Conservation (phyloP, 2,113 vertebrate genomes). For the Amblyornis subalaris region DNA sequence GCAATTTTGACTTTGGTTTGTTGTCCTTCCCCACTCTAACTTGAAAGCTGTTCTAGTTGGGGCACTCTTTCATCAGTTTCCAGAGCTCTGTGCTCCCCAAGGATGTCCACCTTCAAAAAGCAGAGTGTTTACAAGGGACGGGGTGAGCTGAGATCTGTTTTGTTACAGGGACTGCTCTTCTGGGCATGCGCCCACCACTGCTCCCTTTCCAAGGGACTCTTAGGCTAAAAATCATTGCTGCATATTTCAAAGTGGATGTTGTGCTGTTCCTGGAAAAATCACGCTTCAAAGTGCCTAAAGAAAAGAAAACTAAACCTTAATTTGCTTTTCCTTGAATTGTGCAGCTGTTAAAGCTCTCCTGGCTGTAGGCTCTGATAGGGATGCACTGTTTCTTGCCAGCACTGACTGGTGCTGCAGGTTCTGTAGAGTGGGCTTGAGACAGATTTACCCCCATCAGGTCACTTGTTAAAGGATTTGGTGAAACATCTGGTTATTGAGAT, state of each 20-base stretch:
- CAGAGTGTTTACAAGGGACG: background rate
- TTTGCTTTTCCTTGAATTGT: background rate
- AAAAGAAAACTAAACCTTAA: background rate
- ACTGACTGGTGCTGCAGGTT: background rate
- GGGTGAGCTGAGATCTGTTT: background rate
- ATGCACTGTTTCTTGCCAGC: background rate
- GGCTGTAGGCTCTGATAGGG: background rate
- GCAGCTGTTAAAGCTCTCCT: background rate
- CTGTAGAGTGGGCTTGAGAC: background rate
- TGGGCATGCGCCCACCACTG: background rate
- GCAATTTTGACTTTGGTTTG: background rate
- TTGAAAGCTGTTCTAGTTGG: background rate
- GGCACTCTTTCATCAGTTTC: background rate
- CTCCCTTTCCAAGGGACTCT: background rate
- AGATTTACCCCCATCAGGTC: background rate
- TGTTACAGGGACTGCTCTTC: background rate
- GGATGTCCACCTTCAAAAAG: background rate
- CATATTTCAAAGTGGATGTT: background rate
- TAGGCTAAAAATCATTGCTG: background rate
- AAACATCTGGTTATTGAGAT: background rate
- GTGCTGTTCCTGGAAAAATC: background rate
- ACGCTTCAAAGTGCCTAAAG: background rate
- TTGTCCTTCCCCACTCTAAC: background rate
- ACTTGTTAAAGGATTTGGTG: background rate
- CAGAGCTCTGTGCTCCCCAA: background rate